Base-by-base conservation (phyloP, 2,888 invertebrate species). In the Lagria hirta region DNA sequence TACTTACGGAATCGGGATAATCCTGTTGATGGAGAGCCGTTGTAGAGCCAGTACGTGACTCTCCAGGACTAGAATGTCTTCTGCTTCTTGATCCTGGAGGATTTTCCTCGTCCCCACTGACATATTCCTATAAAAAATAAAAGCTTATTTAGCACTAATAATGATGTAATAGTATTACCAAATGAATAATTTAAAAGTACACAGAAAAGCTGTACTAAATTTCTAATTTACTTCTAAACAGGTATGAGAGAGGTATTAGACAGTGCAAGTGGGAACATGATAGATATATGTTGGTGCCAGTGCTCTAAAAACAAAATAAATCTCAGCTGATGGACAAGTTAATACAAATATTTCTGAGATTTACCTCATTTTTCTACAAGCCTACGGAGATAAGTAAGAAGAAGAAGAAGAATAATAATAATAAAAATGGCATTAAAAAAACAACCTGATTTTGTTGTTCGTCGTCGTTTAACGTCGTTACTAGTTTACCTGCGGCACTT, bases 21-120 rank as follows among this genome's bases (percentile, higher is more conserved):
- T 80, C 80, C 56, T 62, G 62, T 57, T 70, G 70, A 64, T 80
- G 81, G 46, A 81, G 68, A 23, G 79, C 80, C 27, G 79, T 79
- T 27, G 81, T 79, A 69, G 81, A 81, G 67, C 83, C 84, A 54
- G 83, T 79, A 55, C 83, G 72, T 14, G 83, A 82, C 61, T 82
- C 82, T 48, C 83, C 82, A 29, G 84, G 84, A 51, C 83, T 84
- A 28, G 84, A 84, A 70, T 84, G 84, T 50, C 84, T 74, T 55
- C 84, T 73, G 49, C 63, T 68, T 22, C 69, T 57, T n/a, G 58
- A 62, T 28, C 72, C 75, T 3, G 73, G 66, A 63, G 82, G 81
- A 62, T 80, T 82, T 55, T 83, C 83, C 54, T 83, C 83, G 68
- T 76, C 71, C 10, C 74, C 76, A 58, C 75, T 76, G 50, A 72